phyloP scores from a whole-genome alignment of 2,888 invertebrate genomes.

The Protodeltote pygarga region DNA sequence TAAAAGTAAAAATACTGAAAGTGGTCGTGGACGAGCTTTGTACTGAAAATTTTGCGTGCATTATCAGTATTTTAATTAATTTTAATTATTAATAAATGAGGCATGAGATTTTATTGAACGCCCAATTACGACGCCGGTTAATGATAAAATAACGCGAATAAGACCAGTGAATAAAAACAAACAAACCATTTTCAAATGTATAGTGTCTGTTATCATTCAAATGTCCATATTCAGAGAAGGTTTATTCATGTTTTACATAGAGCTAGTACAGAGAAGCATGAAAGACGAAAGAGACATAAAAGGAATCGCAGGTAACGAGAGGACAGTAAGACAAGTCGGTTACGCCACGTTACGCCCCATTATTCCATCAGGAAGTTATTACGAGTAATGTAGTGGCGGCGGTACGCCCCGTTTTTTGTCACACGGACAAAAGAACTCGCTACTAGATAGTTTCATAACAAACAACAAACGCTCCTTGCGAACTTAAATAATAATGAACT shows the following conservation, averaged over 20 bases:
- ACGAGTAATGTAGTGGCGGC: conserved; percentile 72
- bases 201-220: too few relatives aligned
- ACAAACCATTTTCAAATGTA: too few relatives aligned
- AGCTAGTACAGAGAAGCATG: conserved; percentile 8
- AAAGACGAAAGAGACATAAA: conserved; percentile 40
- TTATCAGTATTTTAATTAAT: too few relatives aligned
- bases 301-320: conserved; percentile 61
- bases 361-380: conserved; percentile 75
- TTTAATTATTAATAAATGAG: too few relatives aligned
- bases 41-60: too few relatives aligned
- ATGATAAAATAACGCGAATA: too few relatives aligned
- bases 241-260: conserved; percentile 25
- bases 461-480: conserved; percentile 52
- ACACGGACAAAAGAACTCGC: conserved; percentile 65
- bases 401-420: conserved; percentile 68
- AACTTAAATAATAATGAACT: conserved; percentile 49
- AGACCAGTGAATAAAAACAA: too few relatives aligned
- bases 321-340: conserved; percentile 56
- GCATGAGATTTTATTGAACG: too few relatives aligned
- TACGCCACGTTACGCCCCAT: conserved; percentile 63
- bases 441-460: conserved; percentile 65
- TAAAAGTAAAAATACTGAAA: too few relatives aligned
- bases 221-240: too few relatives aligned
- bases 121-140: too few relatives aligned
- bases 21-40: too few relatives aligned